Conservation (phyloP, 2,797 vertebrate species). For the Taenioides sp. region DNA sequence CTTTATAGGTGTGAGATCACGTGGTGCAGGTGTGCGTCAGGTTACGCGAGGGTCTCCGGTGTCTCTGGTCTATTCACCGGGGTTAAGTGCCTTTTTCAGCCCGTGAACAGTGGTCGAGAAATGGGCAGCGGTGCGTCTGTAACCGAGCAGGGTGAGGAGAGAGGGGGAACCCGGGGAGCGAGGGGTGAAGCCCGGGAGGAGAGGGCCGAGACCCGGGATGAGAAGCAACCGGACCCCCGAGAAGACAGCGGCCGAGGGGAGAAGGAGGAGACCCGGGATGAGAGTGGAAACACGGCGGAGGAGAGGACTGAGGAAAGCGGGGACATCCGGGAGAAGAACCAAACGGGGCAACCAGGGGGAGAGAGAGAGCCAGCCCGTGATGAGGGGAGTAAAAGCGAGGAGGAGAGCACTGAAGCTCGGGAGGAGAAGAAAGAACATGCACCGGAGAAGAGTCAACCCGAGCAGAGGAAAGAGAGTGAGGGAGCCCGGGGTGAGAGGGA, state of each 20-base stretch:
- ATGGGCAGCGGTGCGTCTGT: conserved; percentile 55
- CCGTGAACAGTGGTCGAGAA: conserved; percentile 7
- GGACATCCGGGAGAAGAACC: neutral
- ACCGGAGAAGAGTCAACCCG: neutral
- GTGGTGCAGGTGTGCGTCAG: conserved; percentile 9
- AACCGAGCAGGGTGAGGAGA: conserved; percentile 10
- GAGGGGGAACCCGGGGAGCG: neutral
- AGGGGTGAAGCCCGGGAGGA: neutral
- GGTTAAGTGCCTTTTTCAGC: neutral
- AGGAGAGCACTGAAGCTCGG: neutral
- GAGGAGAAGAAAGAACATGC: neutral
- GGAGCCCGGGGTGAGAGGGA: neutral
- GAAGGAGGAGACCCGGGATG: neutral
- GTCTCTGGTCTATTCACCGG: neutral
- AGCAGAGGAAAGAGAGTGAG: neutral
- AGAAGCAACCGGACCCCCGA: neutral
- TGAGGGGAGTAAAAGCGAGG: neutral
- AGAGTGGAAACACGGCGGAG: neutral
- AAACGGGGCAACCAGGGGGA: neutral
- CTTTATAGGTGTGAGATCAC: neutral
- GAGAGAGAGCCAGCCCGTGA: neutral
- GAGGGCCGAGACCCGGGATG: neutral
- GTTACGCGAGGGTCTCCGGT: conserved; percentile 33
- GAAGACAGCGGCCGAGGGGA: neutral
- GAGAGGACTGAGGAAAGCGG: neutral